Percentiles rank a stretch among this genome's conserved stretches.
These are phyloP conservation scores for Macrosiphum euphorbiae DNA, from an alignment of 2,888 invertebrate species.

Conservation along the genomic window DNA sequence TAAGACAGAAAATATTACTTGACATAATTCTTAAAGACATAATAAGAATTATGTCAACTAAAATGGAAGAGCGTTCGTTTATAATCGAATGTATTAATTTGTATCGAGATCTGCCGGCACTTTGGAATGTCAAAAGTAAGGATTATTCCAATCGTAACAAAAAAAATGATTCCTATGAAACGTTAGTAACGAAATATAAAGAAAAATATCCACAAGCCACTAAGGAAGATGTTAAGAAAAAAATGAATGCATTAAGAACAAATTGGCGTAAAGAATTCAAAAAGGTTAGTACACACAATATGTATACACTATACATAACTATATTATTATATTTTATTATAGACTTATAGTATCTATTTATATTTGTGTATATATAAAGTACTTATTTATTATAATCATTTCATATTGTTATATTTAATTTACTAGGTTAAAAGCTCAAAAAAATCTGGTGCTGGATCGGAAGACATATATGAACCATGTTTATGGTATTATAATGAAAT, in stretches of 20 bases:
- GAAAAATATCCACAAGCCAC: constrained; percentile 34
- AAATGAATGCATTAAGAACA: constrained; percentile 24
- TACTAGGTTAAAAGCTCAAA: constrained; percentile 1
- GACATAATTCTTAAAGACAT: too few relatives aligned
- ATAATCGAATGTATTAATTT: constrained; percentile 43
- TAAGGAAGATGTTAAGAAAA: constrained; percentile 18
- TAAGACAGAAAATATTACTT: too few relatives aligned
- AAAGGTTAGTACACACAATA: not conserved
- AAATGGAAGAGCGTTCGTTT: constrained; percentile 29
- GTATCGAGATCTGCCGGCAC: constrained; percentile 65
- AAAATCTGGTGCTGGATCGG: constrained; percentile 30
- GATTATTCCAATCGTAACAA: constrained; percentile 67
- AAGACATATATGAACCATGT: constrained; percentile 33
- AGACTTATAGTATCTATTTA: not conserved
- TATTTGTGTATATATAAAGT: not conserved
- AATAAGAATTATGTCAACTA: not conserved
- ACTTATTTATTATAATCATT: too few relatives aligned
- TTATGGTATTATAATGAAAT: constrained; percentile 36
- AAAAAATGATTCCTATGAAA: constrained; percentile 56
- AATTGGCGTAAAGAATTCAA: not conserved
- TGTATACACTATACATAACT: not conserved
- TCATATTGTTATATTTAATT: constrained; percentile 9
- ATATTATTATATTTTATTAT: too few relatives aligned
- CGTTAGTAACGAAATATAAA: constrained; percentile 48
- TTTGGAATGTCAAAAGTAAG: constrained; percentile 67